Conservation (phyloP, 2,888 invertebrate genomes). For the Cryptocephalus primarius region DNA sequence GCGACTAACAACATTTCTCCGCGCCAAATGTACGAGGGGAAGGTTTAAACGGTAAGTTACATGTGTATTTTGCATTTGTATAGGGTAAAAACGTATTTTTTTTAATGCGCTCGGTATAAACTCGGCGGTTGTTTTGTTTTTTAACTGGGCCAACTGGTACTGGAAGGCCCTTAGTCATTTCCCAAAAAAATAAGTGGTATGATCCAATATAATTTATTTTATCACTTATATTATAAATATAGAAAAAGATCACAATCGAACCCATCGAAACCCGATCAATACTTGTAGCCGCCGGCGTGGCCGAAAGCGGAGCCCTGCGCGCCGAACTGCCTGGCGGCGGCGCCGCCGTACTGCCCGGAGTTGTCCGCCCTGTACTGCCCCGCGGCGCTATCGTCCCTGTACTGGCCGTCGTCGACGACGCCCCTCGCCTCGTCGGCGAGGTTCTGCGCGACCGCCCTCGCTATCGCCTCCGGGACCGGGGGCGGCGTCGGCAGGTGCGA, state of each 20-base stretch:
- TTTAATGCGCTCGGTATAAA: too few relatives aligned
- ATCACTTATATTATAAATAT: not conserved
- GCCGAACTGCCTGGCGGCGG: constrained; percentile 2
- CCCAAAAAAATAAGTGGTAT: too few relatives aligned
- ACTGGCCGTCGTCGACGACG: constrained; percentile 19
- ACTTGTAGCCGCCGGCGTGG: constrained; percentile 7
- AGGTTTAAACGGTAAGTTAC: too few relatives aligned
- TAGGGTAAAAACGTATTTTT: too few relatives aligned
- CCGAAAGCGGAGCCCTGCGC: not conserved
- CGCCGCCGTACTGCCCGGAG: constrained; percentile 10
- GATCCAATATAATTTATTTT: not conserved
- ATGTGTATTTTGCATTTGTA: too few relatives aligned
- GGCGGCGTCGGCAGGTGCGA: constrained; percentile 48
- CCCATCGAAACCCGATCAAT: constrained; percentile 3
- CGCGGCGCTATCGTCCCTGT: constrained; percentile 8
- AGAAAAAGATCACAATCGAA: not conserved
- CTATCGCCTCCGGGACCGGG: constrained; percentile 47
- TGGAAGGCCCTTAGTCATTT: too few relatives aligned
- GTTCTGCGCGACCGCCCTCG: constrained; percentile 28
- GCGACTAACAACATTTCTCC: too few relatives aligned
- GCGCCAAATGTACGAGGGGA: too few relatives aligned
- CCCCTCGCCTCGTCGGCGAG: constrained; percentile 22
- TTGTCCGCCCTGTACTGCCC: constrained; percentile 12
- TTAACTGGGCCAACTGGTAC: too few relatives aligned
- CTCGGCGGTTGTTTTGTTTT: too few relatives aligned